Base-by-base conservation (phyloP, 1,140 invertebrate genomes). In the Cydia fagiglandana region DNA sequence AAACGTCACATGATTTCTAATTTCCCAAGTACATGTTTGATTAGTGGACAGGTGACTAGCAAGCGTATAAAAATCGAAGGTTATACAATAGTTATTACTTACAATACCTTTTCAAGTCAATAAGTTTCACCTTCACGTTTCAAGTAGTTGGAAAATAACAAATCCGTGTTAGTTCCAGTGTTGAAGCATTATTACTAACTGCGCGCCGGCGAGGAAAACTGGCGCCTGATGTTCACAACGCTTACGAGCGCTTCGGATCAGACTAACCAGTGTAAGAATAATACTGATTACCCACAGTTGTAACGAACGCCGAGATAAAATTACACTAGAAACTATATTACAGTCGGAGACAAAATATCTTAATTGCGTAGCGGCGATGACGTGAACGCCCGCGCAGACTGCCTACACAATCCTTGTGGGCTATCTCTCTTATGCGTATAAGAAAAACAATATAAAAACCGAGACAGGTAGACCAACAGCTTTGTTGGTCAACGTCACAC, bases 331-430 rank as follows among this genome's bases (percentile, higher is more conserved):
- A 24, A 24, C 0, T n/a, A 24, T 24, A 24, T 24, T 24, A 61
- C 20, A 24, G 20, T 5, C 20, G 9, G 5, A 20, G 56, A 24
- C 56, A 61, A 61, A 24, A 0, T 61, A 12, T 61, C 9, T 2
- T 7, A 61, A 61, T 61, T 2, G 10, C 3, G 56, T 24, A 61
- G 20, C 9, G 24, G 53, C 70, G 13, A 74, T 84, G 81, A 83
- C 83, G 79, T 61, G 34, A 73, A 78, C 81, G 83, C 76, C 80
- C 76, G 79, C 83, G 81, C 83, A 81, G 24, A 66, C 38, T 15
- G 53, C 34, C 41, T 68, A 50, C n/a, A 77, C 64, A 34, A 20
- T 77, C 53, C 50, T 75, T 74, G 38, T 79, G 74, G n/a, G 15
- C 61, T 28, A 47, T 38, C 34, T 64, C 56, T 70, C 15, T 70